These are phyloP conservation scores for Sturnus vulgaris DNA, from an alignment of 2,113 vertebrate species.

Conservation along the genomic window DNA sequence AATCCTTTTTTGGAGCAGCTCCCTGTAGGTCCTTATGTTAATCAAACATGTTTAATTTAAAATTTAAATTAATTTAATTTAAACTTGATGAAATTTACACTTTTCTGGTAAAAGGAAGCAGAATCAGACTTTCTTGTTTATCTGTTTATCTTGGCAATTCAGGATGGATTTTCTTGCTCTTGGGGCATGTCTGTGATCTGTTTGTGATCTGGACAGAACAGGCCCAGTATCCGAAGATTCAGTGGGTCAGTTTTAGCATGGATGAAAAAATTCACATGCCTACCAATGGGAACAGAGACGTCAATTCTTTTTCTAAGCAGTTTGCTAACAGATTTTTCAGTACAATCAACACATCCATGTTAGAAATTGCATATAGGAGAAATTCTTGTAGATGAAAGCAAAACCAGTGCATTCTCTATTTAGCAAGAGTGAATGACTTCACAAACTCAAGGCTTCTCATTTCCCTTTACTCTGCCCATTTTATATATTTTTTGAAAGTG, in stretches of 20 bases:
- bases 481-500: background rate
- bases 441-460: background rate
- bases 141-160: background rate
- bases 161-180: background rate
- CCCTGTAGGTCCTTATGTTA: background rate
- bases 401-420: background rate
- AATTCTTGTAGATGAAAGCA: background rate
- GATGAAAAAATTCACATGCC: background rate
- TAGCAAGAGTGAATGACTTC: background rate
- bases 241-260: background rate
- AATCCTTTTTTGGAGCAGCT: background rate
- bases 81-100: background rate
- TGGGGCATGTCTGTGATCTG: background rate
- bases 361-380: background rate
- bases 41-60: background rate
- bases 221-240: background rate
- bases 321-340: background rate
- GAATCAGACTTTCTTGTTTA: background rate
- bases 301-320: background rate
- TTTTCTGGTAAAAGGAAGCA: background rate
- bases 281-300: background rate
- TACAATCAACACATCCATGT: background rate
- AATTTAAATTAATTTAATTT: background rate
- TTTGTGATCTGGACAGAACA: background rate
- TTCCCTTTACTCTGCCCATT: background rate